phyloP scores from a whole-genome alignment of 2,797 vertebrate species.

The Molossus alvarezi region DNA sequence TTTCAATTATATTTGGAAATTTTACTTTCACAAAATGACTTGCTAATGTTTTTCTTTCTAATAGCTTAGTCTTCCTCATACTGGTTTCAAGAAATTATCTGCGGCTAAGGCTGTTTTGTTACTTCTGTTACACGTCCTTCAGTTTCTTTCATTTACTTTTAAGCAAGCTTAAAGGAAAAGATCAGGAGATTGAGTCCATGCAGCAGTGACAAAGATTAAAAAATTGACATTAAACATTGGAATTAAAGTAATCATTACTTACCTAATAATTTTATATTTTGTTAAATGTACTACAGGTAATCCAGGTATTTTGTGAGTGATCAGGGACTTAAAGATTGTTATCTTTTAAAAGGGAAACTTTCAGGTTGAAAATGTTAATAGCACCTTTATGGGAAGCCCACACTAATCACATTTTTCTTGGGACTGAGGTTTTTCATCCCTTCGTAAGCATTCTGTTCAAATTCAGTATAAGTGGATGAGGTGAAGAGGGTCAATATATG shows the following conservation, averaged over 20 bases:
- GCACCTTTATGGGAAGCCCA: neutral
- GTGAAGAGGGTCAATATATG: neutral
- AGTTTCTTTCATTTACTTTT: constrained; percentile 79
- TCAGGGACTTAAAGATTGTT: neutral
- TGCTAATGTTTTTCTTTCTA: constrained; percentile 80
- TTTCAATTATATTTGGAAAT: constrained; percentile 84
- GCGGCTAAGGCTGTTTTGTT: constrained; percentile 78
- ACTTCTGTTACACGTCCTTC: constrained; percentile 79
- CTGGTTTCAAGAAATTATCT: constrained; percentile 74
- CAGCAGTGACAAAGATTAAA: neutral
- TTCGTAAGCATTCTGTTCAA: neutral
- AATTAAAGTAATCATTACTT: constrained; percentile 17
- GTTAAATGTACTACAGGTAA: neutral
- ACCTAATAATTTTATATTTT: constrained; percentile 44
- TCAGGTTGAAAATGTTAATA: neutral
- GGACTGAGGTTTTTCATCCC: neutral
- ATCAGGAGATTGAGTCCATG: neutral
- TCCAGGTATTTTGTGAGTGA: neutral
- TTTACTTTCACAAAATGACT: constrained; percentile 79
- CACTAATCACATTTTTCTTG: neutral
- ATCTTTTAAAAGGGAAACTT: constrained; percentile 30
- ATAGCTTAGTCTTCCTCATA: constrained; percentile 84
- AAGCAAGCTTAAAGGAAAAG: constrained; percentile 70
- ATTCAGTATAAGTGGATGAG: neutral
- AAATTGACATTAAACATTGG: neutral